These are phyloP conservation scores for Palythoa heliodiscus DNA, from an alignment of 92 coral and sea anemone species.

Conservation along the genomic window DNA sequence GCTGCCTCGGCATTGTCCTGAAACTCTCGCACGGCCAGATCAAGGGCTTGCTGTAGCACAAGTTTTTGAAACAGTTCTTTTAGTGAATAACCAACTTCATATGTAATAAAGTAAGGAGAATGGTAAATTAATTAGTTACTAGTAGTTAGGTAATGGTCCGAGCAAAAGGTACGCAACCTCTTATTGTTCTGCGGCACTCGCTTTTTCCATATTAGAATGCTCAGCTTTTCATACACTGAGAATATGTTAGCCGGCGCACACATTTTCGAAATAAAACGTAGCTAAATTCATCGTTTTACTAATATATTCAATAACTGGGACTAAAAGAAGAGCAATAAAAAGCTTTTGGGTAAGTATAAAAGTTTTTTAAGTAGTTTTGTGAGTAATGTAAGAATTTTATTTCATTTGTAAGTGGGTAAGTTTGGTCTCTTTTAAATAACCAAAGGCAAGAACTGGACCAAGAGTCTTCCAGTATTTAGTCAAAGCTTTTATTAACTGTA, in stretches of 20 bases:
- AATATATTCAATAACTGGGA: too few species aligned
- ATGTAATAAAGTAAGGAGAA: neutral
- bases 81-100: neutral
- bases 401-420: neutral
- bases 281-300: too few species aligned
- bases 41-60: conserved; percentile 80
- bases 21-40: conserved; percentile 88
- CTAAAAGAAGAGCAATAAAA: too few species aligned
- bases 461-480: neutral
- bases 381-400: neutral
- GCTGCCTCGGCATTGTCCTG: conserved; percentile 75
- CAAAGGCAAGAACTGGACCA: neutral
- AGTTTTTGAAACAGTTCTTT: neutral
- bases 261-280: too few species aligned
- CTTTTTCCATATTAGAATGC: too few species aligned
- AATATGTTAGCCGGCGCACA: too few species aligned
- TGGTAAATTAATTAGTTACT: too few species aligned
- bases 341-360: too few species aligned
- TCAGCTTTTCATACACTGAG: too few species aligned
- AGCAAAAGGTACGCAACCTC: too few species aligned
- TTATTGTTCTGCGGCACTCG: too few species aligned
- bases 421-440: neutral
- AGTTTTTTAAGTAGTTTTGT: neutral
- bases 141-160: too few species aligned
- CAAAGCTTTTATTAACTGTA: neutral